Evolutionary conservation across 2,888 invertebrate species (phyloP), one percentile per base, ranked within the genome.

Genomic region (Microplitis deprimator): DNA sequence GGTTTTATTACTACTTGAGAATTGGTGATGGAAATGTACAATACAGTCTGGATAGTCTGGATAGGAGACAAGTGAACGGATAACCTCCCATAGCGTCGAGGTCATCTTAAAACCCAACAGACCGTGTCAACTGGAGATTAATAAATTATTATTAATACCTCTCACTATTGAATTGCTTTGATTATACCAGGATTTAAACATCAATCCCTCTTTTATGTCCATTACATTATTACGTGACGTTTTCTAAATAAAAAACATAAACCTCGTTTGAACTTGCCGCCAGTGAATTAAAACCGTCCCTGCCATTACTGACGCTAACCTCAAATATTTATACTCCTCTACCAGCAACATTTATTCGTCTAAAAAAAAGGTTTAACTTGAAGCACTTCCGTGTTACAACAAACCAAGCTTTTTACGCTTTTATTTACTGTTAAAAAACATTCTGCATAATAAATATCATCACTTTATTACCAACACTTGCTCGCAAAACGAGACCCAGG

Each of bases 111-210:
- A 50, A 50, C 50, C 50, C n/a, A 13, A 16, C 1, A n/a, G 38
- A 38, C 40, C 70, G 77, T 73, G 77, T 77, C 73, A 77, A 79
- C 77, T 76, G 50, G 68, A 72, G 79, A 76, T 81, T 81, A 79
- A 81, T 79, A 81, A 81, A 81, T 81, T 78, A 76, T 78, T 79
- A 79, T 79, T 81, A 81, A 81, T 79, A 69, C 76, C 59, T 71
- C 59, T 70, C 60, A 65, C 59, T 8, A 70, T 50, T 50, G 50
- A 16, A 50, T 38, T 17, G 40, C 38, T 17, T 67, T 50, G 65
- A 76, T 76, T 67, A 70, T 65, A 67, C 65, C 59, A 20, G 59
- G 65, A 67, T 20, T 76, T 70, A 75, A 69, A 20, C 60, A 68
- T 41, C 10, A 16, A 73, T 68, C 70, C 67, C 68, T 75, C 74